Percentiles rank a stretch among this genome's conserved stretches.
These are phyloP conservation scores for Rhabdomys dilectus DNA, from an alignment of 2,113 vertebrate genomes.

Conservation along the genomic window DNA sequence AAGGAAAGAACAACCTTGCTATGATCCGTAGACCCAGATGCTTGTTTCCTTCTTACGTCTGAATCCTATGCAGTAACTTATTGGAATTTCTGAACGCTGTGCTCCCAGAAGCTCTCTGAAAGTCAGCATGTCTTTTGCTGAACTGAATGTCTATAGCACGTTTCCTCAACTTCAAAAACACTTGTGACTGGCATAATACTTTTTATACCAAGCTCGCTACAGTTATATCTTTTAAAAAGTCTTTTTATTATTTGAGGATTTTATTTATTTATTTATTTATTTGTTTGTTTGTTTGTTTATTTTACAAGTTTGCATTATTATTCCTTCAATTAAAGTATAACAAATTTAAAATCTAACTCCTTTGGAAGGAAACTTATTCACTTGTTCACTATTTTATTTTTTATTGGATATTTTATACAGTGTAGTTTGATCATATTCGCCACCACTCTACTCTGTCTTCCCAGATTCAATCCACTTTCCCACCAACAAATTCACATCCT, in stretches of 20 bases:
- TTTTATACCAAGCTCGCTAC: background rate
- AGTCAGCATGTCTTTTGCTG: background rate
- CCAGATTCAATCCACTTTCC: background rate
- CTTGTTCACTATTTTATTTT: too few relatives aligned
- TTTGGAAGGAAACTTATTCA: too few relatives aligned
- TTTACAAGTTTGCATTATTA: too few relatives aligned
- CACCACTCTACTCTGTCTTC: background rate
- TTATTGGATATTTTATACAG: background rate
- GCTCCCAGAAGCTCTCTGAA: background rate
- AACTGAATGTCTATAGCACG: background rate
- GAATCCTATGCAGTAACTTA: background rate
- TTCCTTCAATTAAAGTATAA: too few relatives aligned
- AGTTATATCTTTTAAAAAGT: background rate
- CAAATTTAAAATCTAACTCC: too few relatives aligned
- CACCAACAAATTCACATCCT: background rate
- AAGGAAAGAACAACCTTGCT: too few relatives aligned
- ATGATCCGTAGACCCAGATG: too few relatives aligned
- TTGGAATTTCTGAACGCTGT: background rate
- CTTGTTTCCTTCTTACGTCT: background rate
- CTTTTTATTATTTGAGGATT: background rate
- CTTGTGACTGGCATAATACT: background rate
- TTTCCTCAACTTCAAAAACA: background rate
- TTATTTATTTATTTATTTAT: background rate
- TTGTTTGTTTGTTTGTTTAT: too few relatives aligned
- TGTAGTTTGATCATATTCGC: background rate